Evolutionary conservation across 2,797 vertebrate species (phyloP).

Genomic region (Pristis pectinata): DNA sequence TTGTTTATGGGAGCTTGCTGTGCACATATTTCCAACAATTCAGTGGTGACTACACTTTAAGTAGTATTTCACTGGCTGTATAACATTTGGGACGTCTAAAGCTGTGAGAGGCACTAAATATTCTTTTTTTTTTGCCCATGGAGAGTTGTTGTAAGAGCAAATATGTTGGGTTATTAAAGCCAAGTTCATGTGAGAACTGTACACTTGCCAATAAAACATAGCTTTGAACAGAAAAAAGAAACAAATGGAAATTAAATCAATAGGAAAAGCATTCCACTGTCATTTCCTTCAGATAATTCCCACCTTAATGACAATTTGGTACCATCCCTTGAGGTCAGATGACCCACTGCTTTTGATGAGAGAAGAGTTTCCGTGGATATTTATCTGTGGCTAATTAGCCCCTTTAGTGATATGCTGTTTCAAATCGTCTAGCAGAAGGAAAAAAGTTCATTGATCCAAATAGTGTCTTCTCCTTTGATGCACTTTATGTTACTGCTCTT

Average conservation of each 20-base stretch:
- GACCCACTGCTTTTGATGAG: background rate
- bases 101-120: too few species aligned
- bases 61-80: too few species aligned
- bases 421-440: slow-evolving; percentile 23
- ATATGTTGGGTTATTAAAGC: slow-evolving; percentile 21
- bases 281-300: background rate
- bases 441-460: background rate
- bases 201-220: slow-evolving; percentile 10
- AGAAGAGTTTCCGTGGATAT: background rate
- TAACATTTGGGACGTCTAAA: too few species aligned
- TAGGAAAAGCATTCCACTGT: background rate
- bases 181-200: slow-evolving; percentile 2
- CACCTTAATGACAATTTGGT: background rate
- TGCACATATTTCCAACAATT: too few species aligned
- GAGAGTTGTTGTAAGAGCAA: background rate
- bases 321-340: background rate
- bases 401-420: background rate
- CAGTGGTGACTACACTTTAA: too few species aligned
- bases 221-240: background rate
- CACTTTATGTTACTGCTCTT: background rate
- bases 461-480: background rate
- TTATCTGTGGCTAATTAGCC: background rate
- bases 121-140: too few species aligned
- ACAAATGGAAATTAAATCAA: background rate
- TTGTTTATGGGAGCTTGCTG: too few species aligned